Conservation (phyloP, 2,888 invertebrate genomes). For the Cheilosia variabilis region DNA sequence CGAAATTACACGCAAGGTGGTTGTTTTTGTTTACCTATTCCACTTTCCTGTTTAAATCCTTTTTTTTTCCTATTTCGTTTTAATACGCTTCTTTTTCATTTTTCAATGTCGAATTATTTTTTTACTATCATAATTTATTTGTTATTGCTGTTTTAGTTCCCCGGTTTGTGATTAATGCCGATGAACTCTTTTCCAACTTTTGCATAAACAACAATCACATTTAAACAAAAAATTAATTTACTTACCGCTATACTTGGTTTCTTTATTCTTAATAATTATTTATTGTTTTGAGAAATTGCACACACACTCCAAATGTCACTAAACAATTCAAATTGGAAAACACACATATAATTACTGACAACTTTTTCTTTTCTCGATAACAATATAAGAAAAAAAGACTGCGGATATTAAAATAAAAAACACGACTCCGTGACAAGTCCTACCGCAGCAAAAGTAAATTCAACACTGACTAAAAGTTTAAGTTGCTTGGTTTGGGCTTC, state of each 20-base stretch:
- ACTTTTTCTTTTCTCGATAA: constrained; percentile 10
- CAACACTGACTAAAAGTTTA: constrained; percentile 44
- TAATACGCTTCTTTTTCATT: constrained; percentile 28
- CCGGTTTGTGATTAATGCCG: constrained; percentile 27
- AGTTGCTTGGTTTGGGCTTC: background rate
- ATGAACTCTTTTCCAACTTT: constrained; percentile 56
- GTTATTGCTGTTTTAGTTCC: background rate
- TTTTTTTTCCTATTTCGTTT: constrained; percentile 29
- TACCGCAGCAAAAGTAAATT: constrained; percentile 52
- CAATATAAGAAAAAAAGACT: background rate
- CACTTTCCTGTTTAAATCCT: constrained; percentile 45
- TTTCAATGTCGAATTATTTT: constrained; percentile 65
- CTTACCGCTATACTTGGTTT: constrained; percentile 41
- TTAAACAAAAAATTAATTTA: constrained; percentile 13
- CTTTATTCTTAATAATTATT: constrained; percentile 4
- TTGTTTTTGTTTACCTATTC: constrained; percentile 74
- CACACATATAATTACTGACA: background rate
- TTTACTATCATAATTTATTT: constrained; percentile 39
- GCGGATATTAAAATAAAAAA: background rate
- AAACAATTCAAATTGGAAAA: background rate
- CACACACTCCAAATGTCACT: constrained; percentile 2
- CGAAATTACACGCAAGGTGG: constrained; percentile 70
- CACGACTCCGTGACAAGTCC: constrained; percentile 9
- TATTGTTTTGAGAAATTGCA: background rate
- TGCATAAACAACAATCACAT: constrained; percentile 35